A percentile compares a stretch with the other conserved stretches of the same genome.
phyloP scores from a whole-genome alignment of 2,113 vertebrate species.

The Oreochromis tanganicae region DNA sequence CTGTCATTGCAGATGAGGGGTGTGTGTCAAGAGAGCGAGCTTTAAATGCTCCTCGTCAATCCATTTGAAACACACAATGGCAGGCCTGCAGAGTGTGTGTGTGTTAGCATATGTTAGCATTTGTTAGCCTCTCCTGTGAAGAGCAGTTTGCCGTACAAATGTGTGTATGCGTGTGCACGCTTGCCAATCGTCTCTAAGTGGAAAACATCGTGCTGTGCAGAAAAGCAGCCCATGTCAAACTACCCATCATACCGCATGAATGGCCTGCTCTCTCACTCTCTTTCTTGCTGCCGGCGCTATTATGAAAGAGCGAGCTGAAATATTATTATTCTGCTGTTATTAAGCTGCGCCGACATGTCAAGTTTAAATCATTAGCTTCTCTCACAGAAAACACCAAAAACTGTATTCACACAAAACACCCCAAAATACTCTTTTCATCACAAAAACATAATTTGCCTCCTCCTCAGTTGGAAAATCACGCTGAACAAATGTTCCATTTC shows the following conservation, averaged over 20 bases:
- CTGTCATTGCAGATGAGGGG: slow-evolving; percentile 47
- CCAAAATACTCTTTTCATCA: slow-evolving; percentile 8
- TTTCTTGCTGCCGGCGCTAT: background rate
- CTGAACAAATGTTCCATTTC: background rate
- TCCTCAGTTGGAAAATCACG: background rate
- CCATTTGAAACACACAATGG: background rate
- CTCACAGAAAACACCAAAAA: slow-evolving; percentile 6
- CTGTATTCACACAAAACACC: slow-evolving; percentile 16
- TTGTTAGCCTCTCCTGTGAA: background rate
- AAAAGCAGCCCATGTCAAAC: slow-evolving; percentile 51
- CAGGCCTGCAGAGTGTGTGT: slow-evolving; percentile 5
- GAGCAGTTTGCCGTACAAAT: background rate
- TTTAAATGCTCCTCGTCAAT: slow-evolving; percentile 44
- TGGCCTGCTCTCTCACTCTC: background rate
- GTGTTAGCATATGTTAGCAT: slow-evolving; percentile 8
- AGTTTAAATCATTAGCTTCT: slow-evolving; percentile 32
- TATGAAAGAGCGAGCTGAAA: slow-evolving; percentile 38
- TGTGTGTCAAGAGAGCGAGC: slow-evolving; percentile 32
- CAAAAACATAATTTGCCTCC: slow-evolving; percentile 7
- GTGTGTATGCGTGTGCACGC: background rate
- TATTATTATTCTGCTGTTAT: slow-evolving; percentile 50
- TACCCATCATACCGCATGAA: slow-evolving; percentile 42
- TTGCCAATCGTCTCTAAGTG: background rate
- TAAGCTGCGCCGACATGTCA: slow-evolving; percentile 37
- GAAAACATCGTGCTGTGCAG: slow-evolving; percentile 36